Conservation (phyloP, 1,140 invertebrate genomes). For the Drosophila micromelanica region DNA sequence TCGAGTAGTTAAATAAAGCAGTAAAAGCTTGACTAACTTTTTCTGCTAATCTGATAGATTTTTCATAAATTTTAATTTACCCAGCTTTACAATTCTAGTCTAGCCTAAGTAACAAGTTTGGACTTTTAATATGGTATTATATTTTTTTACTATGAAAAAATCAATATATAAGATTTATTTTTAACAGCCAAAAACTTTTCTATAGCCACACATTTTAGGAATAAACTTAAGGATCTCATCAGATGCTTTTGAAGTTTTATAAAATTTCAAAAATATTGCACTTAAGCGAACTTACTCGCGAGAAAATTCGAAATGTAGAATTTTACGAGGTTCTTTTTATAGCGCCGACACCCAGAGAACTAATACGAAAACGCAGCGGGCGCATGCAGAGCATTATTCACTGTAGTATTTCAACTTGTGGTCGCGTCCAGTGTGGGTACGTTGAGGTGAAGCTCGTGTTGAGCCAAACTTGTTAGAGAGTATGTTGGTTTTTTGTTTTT, state of each 20-base stretch:
- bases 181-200: neutral
- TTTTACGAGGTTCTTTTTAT: constrained; percentile 70
- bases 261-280: constrained; percentile 21
- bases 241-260: constrained; percentile 3
- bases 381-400: constrained; percentile 1
- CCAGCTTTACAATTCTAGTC: too few species aligned
- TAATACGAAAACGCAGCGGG: constrained; percentile 40
- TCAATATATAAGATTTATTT: too few species aligned
- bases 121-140: too few species aligned
- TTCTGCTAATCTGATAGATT: too few species aligned
- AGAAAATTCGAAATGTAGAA: constrained; percentile 9
- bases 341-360: constrained; percentile 40
- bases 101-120: too few species aligned
- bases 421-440: constrained; percentile 23
- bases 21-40: too few species aligned
- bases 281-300: neutral
- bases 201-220: too few species aligned
- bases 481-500: constrained; percentile 26
- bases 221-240: neutral
- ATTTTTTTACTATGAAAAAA: too few species aligned
- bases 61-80: too few species aligned
- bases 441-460: constrained; percentile 64
- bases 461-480: constrained; percentile 44
- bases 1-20: too few species aligned
- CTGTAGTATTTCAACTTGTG: constrained; percentile 9